These are phyloP conservation scores for Urocynchramus pylzowi DNA, from an alignment of 2,113 vertebrate genomes.

Conservation along the genomic window DNA sequence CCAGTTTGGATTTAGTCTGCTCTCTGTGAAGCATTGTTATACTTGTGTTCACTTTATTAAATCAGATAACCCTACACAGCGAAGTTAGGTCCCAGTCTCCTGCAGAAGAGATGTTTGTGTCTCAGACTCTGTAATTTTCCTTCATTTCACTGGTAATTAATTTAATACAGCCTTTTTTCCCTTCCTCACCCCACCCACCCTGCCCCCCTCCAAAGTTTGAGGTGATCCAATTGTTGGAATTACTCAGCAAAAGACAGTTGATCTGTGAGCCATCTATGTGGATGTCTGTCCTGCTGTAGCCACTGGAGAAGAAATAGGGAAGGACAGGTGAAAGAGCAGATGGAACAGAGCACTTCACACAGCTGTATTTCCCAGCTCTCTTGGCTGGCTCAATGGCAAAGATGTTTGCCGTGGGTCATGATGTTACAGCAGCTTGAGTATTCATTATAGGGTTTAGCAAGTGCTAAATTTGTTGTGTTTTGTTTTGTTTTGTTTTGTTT, in stretches of 20 bases:
- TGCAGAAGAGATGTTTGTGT: background rate
- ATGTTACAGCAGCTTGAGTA: background rate
- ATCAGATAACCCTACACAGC: background rate
- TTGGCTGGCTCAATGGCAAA: background rate
- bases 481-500: background rate
- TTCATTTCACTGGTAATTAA: background rate
- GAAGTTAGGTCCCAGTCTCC: background rate
- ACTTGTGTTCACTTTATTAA: background rate
- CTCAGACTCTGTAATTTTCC: background rate
- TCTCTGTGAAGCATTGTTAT: background rate
- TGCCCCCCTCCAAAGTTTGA: background rate
- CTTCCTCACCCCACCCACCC: accelerated
- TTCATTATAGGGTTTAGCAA: background rate
- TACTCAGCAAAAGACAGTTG: background rate
- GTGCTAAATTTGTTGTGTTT: background rate
- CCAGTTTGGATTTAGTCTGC: background rate
- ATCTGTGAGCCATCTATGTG: background rate
- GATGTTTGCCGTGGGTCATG: background rate
- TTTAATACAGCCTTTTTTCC: background rate
- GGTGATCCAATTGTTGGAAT: background rate
- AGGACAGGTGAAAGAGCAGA: background rate
- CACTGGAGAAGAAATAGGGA: background rate
- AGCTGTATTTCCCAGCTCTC: background rate
- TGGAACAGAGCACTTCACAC: background rate
- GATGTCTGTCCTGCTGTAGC: background rate